Conservation (phyloP, 1,140 invertebrate genomes). For the Acromyrmex echinatior region DNA sequence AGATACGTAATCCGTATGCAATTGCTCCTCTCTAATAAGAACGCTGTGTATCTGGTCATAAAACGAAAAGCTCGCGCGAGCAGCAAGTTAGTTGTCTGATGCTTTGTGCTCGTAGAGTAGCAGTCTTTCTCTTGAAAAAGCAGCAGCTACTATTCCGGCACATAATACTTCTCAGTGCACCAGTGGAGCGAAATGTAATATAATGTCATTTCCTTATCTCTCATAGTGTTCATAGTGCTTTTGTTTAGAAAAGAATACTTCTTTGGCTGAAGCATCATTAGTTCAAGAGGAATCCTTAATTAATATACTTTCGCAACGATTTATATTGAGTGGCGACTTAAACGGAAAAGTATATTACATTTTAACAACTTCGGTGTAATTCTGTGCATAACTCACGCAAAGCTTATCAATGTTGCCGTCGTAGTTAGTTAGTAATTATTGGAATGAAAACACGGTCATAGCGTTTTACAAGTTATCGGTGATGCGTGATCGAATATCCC, state of each 20-base stretch:
- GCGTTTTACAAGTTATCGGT: slow-evolving; percentile 60
- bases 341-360: background rate
- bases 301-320: background rate
- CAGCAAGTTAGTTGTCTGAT: slow-evolving; percentile 41
- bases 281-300: slow-evolving; percentile 1
- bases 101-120: background rate
- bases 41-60: background rate
- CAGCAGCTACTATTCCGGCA: slow-evolving; percentile 26
- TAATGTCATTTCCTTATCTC: slow-evolving; percentile 2
- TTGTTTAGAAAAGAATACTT: slow-evolving; percentile 11
- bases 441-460: slow-evolving; percentile 49
- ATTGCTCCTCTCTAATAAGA: slow-evolving; percentile 43
- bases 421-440: slow-evolving; percentile 35
- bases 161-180: slow-evolving; percentile 10
- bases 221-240: background rate
- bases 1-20: background rate
- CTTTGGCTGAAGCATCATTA: background rate
- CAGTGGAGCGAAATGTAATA: background rate
- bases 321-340: background rate
- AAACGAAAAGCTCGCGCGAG: slow-evolving; percentile 27
- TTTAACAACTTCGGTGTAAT: background rate
- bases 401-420: background rate
- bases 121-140: slow-evolving; percentile 12
- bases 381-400: slow-evolving; percentile 1
- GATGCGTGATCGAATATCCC: slow-evolving; percentile 48